These are phyloP conservation scores for Camponotus floridanus DNA, from an alignment of 1,140 invertebrate species.

Conservation along the genomic window DNA sequence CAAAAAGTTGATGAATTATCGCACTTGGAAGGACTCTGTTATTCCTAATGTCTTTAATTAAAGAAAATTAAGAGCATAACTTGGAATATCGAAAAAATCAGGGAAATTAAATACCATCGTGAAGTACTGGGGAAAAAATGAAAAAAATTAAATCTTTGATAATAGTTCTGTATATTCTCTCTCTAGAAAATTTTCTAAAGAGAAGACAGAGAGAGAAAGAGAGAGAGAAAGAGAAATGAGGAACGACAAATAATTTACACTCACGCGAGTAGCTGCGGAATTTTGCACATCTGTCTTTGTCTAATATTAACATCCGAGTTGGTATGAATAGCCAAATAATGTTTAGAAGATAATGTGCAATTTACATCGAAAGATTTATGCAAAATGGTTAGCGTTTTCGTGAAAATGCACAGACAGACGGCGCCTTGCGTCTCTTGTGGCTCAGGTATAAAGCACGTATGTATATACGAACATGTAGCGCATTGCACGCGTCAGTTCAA, in stretches of 20 bases:
- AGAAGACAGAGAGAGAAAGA: too few relatives aligned
- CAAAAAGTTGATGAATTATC: constrained; percentile 1
- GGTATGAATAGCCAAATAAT: background rate
- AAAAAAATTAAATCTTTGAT: too few relatives aligned
- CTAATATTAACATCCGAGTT: background rate
- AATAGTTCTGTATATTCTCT: too few relatives aligned
- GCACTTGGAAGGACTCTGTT: background rate
- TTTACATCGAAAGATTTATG: constrained; percentile 45
- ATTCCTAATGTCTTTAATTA: background rate
- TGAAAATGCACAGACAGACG: constrained; percentile 23
- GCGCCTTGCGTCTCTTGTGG: constrained; percentile 1
- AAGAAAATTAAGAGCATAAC: background rate
- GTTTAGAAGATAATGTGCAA: constrained; percentile 22
- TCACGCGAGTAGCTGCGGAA: background rate
- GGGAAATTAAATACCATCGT: background rate
- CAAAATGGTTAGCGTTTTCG: constrained; percentile 16
- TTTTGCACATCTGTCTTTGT: background rate
- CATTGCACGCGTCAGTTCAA: constrained; percentile 57
- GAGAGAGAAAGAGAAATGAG: background rate
- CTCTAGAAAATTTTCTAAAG: too few relatives aligned
- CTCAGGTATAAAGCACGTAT: constrained; percentile 17
- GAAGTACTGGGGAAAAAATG: background rate
- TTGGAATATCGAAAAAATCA: background rate
- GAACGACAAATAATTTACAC: background rate
- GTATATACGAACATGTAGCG: constrained; percentile 39